A percentile compares a stretch with the other conserved stretches of the same genome.
Evolutionary conservation across 2,888 invertebrate species (phyloP).

Genomic region (Ethmia dodecea): DNA sequence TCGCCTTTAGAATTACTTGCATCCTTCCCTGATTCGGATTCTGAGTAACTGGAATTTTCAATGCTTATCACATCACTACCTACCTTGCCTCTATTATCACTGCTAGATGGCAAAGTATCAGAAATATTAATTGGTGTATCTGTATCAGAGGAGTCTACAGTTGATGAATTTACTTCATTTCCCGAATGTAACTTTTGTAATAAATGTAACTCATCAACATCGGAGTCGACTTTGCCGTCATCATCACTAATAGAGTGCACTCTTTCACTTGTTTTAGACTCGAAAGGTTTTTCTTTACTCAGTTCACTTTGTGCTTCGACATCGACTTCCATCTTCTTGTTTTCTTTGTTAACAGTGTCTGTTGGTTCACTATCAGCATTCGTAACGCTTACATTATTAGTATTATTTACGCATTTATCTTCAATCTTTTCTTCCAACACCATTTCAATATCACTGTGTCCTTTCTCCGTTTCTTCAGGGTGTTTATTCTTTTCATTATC

Average conservation of each 20-base stretch:
- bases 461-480: constrained; percentile 15
- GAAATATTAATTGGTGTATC: constrained; percentile 54
- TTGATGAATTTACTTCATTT: constrained; percentile 40
- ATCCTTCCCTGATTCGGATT: constrained; percentile 38
- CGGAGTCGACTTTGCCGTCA: constrained; percentile 42
- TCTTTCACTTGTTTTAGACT: constrained; percentile 19
- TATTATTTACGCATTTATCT: not conserved
- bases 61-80: constrained; percentile 55
- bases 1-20: constrained; percentile 12
- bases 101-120: constrained; percentile 45
- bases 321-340: constrained; percentile 1
- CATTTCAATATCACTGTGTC: not conserved
- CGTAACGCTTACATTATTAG: no score
- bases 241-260: constrained; percentile 37
- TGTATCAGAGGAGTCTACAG: constrained; percentile 44
- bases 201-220: constrained; percentile 57
- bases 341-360: not conserved
- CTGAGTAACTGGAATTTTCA: constrained; percentile 66
- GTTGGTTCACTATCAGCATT: not conserved
- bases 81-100: constrained; percentile 28
- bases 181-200: constrained; percentile 54
- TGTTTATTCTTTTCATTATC: constrained; percentile 4
- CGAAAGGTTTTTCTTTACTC: constrained; percentile 15
- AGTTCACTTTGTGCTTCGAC: not conserved
- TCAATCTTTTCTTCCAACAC: not conserved